A percentile compares a stretch with the other conserved stretches of the same genome.
Evolutionary conservation across 2,888 invertebrate genomes (phyloP).

Genomic region (Ophioninae sp.): DNA sequence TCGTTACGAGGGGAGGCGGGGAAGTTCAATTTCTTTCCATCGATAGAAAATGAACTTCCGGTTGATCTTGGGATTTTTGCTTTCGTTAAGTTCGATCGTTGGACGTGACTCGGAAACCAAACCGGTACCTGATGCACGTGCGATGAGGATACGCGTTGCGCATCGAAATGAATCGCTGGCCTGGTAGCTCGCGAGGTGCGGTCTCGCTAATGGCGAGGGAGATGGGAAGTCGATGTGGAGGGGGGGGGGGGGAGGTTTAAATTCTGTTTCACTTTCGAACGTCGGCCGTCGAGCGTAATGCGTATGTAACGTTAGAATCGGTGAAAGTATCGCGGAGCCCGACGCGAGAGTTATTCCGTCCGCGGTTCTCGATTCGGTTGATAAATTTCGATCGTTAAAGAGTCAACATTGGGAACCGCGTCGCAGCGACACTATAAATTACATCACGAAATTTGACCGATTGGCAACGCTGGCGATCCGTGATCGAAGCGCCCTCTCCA

Average conservation of each 20-base stretch:
- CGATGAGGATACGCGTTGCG: slow-evolving; percentile 17
- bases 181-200: slow-evolving; percentile 43
- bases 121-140: slow-evolving; percentile 19
- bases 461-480: not conserved
- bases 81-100: slow-evolving; percentile 8
- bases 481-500: not conserved
- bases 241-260: too few relatives aligned
- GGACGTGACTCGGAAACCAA: slow-evolving; percentile 38
- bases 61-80: slow-evolving; percentile 43
- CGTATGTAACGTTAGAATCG: slow-evolving; percentile 76
- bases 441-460: slow-evolving; percentile 31
- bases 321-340: slow-evolving; percentile 65
- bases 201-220: slow-evolving; percentile 51
- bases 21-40: too few relatives aligned
- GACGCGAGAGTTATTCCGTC: slow-evolving; percentile 31
- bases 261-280: slow-evolving; percentile 77
- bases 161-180: slow-evolving; percentile 24
- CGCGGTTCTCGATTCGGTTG: slow-evolving; percentile 43
- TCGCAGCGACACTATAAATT: slow-evolving; percentile 31
- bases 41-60: slow-evolving; percentile 45
- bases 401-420: slow-evolving; percentile 70
- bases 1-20: too few relatives aligned
- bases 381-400: slow-evolving; percentile 72
- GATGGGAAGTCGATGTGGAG: too few relatives aligned
- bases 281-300: slow-evolving; percentile 64